phyloP scores from a whole-genome alignment of 2,113 vertebrate species.

The Orycteropus afer region DNA sequence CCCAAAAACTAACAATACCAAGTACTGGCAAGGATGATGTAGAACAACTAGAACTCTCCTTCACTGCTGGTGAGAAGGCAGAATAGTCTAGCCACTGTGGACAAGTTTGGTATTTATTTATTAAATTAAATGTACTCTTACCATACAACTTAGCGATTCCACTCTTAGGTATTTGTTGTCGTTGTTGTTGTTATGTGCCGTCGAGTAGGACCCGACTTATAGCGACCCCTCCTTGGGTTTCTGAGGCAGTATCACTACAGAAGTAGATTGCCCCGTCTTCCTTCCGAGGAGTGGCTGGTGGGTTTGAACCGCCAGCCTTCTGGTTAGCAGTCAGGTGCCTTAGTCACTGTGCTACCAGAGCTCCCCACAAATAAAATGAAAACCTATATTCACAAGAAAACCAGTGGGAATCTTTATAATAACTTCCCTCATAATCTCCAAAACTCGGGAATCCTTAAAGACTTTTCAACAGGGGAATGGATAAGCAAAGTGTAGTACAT shows the following conservation, averaged over 20 bases:
- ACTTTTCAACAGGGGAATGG: background rate
- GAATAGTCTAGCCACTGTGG: background rate
- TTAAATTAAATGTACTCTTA: background rate
- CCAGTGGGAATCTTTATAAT: background rate
- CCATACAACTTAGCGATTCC: background rate
- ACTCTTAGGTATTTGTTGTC: background rate
- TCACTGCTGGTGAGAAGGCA: background rate
- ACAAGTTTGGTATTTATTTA: background rate
- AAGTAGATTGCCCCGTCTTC: no score
- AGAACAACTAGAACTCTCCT: background rate
- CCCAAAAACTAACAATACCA: background rate
- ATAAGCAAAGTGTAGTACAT: background rate
- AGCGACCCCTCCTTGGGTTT: no score
- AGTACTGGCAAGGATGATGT: background rate
- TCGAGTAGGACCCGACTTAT: no score
- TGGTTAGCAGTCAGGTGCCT: no score
- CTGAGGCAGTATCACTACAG: no score
- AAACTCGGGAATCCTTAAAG: background rate
- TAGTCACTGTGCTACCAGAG: no score
- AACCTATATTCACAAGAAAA: background rate
- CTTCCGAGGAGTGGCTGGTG: no score
- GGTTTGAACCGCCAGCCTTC: no score
- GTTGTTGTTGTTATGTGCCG: no score
- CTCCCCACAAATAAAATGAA: background rate
- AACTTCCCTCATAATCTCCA: background rate